Evolutionary conservation across 64 coral and sea anemone genomes (phyloP), one percentile per base, ranked within the genome.

Genomic region (Pocillopora verrucosa): DNA sequence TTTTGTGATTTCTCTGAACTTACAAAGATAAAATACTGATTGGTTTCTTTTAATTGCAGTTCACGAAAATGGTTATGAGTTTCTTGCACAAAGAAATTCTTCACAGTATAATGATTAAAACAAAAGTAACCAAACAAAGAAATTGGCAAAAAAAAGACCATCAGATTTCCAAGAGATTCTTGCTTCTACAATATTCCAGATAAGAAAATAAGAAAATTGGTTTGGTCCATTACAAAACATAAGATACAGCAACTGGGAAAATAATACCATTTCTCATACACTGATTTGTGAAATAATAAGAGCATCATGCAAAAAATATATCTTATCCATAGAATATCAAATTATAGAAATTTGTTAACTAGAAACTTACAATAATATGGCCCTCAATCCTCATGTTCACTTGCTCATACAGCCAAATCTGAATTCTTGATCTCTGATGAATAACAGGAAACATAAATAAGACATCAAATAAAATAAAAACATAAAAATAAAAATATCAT

Each of bases 301-400:
- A 51, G 41, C 41, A 51, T 51, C 41, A 51, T 51, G 41, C 41
- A 51, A 51, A 51, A 51, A 51, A 4, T 51, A 51, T 51, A 51
- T 51, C 3, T 51, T 51, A 4, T 51, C 3, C 7, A 7, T 51
- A 51, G 41, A 51, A 16, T 61, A 45, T 2, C 11, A 62, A 45
- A 36, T 10, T n/a, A 89, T 69, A 1, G 16, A 86, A 24, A 41
- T 22, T 36, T 61, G 59, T 41, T 22, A 41, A 0, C 11, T 38
- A 37, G 76, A 68, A 56, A 94, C 96, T 94, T 92, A 98, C 96
- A 87, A 98, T 98, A 87, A 98, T 98, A 20, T 98, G 96, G 57
- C 96, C 96, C 90, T 98, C 96, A 84, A 98, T 94, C 60, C 96
- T 94, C 96, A 98, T 98, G 73, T 94, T 98, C 11, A 94, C 82